Base-by-base conservation (phyloP, 1,140 invertebrate genomes). In the Solenopsis invicta region DNA sequence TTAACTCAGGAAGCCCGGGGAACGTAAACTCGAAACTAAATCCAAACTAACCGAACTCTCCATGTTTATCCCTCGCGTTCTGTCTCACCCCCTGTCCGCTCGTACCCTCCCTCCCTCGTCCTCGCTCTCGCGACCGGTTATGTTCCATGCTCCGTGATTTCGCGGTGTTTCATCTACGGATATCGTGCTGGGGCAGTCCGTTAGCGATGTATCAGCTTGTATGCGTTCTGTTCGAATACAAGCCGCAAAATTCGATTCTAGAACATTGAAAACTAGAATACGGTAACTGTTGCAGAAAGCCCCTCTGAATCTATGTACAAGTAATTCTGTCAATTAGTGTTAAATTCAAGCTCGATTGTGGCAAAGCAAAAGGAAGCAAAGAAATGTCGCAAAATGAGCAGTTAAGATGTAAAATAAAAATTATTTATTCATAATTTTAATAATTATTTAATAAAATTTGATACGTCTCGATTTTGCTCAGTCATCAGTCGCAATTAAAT, bases 1-100 rank as follows among this genome's bases (percentile, higher is more conserved):
- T 93, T 93, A 93, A 93, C 91, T 93, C 89, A 92, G 92, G 92
- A 93, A 93, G 86, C 92, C 78, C 62, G 52, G 87, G 86, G 87
- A 91, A 90, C 93, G 92, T 94, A 94, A 94, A 93, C 92, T 92
- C 89, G 87, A 93, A 94, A 94, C 92, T 93, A 92, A 92, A 94
- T 93, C 86, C 92, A 91, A 91, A 92, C 92, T 92, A 92, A 92
- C 90, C 90, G 80, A 92, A 91, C 88, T 88, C 80, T 90, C 89
- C 76, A 61, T 90, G 74, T 90, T 80, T 87, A 85, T 90, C 75
- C 64, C 74, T 54, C 52, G 59, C 61, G 45, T 74, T 77, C 56
- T 29, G 37, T 80, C 48, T 66, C 29, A 62, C 24, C 29, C 34
- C 29, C 41, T 34, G 48, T 29, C 29, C 16, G 24, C 24, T 87